Base-by-base conservation (phyloP, 1,140 invertebrate species). In the Cepaea nemoralis region DNA sequence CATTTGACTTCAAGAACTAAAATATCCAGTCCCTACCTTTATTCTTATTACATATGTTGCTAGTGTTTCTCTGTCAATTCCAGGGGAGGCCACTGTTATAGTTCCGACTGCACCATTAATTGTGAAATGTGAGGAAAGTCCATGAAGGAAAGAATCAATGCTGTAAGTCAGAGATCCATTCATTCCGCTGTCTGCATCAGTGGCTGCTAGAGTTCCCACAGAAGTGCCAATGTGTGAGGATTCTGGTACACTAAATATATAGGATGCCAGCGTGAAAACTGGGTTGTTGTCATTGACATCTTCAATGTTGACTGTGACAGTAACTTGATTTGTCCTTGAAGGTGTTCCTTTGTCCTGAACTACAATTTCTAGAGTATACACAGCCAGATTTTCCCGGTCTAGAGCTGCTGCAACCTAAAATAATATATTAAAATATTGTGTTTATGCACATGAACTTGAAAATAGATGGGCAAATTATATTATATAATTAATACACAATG, bases 211-310 rank as follows among this genome's bases (percentile, higher is more conserved):
- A 45, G 70, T 79, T 14, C 73, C 79, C 27, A 87, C 82, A 1
- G 74, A 24, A 16, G 69, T 59, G 8, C 83, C 85, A 5, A 81
- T 31, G 2, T 75, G 35, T 31, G 83, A 75, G 50, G 86, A 85
- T 77, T 89, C 88, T 19, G 74, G 74, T 0, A 89, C 81, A 40
- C 37, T 82, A 37, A 84, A 80, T 3, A 73, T 76, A 67, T 85
- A 86, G 33, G 66, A 19, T 31, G 50, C 66, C 14, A 39, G 81
- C 8, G 33, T 63, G 45, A 85, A 86, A 31, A 81, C 42, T 0
- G 87, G 87, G 22, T 78, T 69, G 67, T 88, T 88, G 73, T 88
- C 87, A 79, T 88, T 86, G n/a, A 85, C 77, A 67, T 88, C 87
- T 35, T 77, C 79, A 5, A 88, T 75, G 27, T 77, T 85, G 67